A percentile compares a stretch with the other conserved stretches of the same genome.
phyloP scores from a whole-genome alignment of 2,113 vertebrate species.

The Rhegmatorhina hoffmannsi region DNA sequence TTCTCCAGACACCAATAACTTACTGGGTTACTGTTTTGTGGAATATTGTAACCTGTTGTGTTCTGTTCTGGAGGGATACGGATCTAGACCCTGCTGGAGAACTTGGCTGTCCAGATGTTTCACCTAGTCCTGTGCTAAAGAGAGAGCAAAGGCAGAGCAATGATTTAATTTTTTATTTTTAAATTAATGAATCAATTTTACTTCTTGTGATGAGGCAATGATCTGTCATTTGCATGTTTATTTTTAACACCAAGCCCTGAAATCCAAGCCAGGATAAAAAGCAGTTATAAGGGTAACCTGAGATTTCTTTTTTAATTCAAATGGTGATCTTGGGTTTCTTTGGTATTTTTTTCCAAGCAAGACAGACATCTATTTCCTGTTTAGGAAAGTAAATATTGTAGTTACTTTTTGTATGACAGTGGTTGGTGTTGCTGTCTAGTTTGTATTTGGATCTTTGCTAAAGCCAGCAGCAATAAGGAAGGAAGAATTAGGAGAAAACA shows the following conservation, averaged over 20 bases:
- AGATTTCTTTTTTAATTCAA: neutral
- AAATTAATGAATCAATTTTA: neutral
- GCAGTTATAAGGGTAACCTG: neutral
- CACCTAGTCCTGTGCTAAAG: fast-evolving
- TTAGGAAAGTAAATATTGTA: neutral
- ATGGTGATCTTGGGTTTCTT: neutral
- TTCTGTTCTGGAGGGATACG: neutral
- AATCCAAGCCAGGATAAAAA: neutral
- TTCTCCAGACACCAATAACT: neutral
- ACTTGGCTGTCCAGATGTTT: neutral
- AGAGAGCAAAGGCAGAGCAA: neutral
- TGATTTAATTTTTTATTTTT: neutral
- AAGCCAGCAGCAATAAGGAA: neutral
- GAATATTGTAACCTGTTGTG: neutral
- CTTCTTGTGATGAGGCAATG: neutral
- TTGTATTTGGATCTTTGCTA: neutral
- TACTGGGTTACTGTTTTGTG: neutral
- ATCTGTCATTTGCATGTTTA: neutral
- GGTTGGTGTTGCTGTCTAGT: neutral
- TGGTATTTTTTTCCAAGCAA: neutral
- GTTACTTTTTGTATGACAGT: neutral
- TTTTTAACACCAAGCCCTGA: neutral
- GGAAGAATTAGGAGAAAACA: neutral
- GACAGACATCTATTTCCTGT: neutral
- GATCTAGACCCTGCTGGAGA: neutral